Evolutionary conservation across 2,797 vertebrate genomes (phyloP), one percentile per base, ranked within the genome.

Genomic region (Liasis olivaceus): DNA sequence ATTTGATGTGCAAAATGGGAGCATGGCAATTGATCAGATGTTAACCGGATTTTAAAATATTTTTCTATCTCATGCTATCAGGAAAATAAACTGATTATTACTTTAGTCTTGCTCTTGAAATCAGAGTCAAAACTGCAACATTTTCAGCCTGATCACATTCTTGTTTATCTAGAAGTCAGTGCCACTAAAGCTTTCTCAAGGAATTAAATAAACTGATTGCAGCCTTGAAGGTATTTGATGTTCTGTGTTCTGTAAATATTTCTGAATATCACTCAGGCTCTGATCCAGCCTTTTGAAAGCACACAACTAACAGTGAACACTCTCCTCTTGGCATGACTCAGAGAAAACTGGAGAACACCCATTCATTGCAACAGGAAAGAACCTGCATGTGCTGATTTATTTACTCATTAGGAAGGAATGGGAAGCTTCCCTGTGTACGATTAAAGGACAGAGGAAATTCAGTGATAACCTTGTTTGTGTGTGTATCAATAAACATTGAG

Each of bases 321-420:
- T 77, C 91, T 94, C 58, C 22, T 64, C 92, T 91, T 5, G 54
- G 88, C 36, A 28, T 69, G 93, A 95, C 85, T 95, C 69, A 88
- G n/a, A 66, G 28, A 69, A 94, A 92, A 20, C 72, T 62, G 93
- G 89, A 87, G 42, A 90, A 26, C 42, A 89, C 87, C 93, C 93
- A 88, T 58, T 64, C 47, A 24, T 63, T 88, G 9, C 0, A 90
- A 90, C 31, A 28, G 66, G 81, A 93, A 89, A 11, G 42, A 47
- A 47, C 31, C 63, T 36, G 15, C 4, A 24, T 66, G 24, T 56
- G 13, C 31, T 81, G 59, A 31, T 88, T 22, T 94, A 66, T 91
- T 95, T 93, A 85, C 4, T 1, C 8, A 24, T 28, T 36, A 94
- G 92, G 90, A 92, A 95, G 66, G 92, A 84, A 20, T 31, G 88